Evolutionary conservation across 2,113 vertebrate species (phyloP).

Genomic region (Gracilinanus agilis): DNA sequence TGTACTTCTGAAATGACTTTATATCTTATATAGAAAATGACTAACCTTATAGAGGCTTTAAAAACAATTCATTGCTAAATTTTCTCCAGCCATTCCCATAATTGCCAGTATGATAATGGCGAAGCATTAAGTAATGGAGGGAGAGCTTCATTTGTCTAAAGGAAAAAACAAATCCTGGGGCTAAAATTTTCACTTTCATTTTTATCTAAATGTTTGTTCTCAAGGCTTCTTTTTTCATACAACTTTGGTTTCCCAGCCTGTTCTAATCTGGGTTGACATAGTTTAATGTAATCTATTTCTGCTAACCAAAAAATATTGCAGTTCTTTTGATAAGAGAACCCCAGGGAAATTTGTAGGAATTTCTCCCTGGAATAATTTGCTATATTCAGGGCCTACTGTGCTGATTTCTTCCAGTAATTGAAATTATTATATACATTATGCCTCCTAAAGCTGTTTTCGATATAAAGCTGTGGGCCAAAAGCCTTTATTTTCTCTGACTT

Average conservation of each 20-base stretch:
- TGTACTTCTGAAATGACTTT: background rate
- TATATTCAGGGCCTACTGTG: background rate
- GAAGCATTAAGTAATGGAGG: background rate
- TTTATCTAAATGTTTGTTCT: slow-evolving; percentile 29
- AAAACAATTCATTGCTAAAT: background rate
- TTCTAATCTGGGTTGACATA: background rate
- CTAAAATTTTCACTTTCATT: slow-evolving; percentile 19
- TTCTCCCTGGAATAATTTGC: slow-evolving; percentile 31
- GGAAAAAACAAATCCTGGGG: background rate
- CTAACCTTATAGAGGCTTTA: background rate
- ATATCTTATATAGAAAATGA: slow-evolving; percentile 2
- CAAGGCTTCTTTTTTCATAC: background rate
- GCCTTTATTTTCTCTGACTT: slow-evolving; percentile 54
- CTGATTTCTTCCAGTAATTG: slow-evolving; percentile 43
- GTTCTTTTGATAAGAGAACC: background rate
- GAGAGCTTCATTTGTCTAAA: background rate
- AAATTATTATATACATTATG: slow-evolving; percentile 54
- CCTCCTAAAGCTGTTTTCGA: slow-evolving; percentile 26
- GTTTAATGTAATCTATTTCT: background rate
- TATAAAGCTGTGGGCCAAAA: slow-evolving; percentile 46
- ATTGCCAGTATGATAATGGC: background rate
- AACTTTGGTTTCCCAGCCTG: background rate
- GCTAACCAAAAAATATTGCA: slow-evolving; percentile 16
- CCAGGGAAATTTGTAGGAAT: background rate
- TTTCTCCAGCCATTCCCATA: slow-evolving; percentile 28